Evolutionary conservation across 2,888 invertebrate species (phyloP).

Genomic region (Chalcosyrphus nemorum): DNA sequence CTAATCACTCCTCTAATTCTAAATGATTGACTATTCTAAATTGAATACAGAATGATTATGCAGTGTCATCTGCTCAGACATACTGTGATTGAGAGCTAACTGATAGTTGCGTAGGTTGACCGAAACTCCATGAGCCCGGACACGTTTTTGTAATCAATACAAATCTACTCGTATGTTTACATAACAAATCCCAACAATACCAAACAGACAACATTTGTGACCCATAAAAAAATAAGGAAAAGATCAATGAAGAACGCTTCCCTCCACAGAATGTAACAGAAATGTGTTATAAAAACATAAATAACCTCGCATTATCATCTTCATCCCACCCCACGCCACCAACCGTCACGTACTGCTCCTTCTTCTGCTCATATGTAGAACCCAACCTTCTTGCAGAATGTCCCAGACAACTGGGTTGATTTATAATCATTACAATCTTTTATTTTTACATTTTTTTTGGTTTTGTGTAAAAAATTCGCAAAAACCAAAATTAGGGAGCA

Average conservation of each 20-base stretch:
- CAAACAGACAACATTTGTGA: slow-evolving; percentile 1
- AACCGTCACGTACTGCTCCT: background rate
- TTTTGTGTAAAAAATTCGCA: slow-evolving; percentile 44
- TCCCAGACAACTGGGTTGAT: slow-evolving; percentile 38
- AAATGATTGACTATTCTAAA: too few relatives aligned
- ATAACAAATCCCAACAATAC: background rate
- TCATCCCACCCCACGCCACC: too few relatives aligned
- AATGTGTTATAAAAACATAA: slow-evolving; percentile 31
- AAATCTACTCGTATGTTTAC: slow-evolving; percentile 5
- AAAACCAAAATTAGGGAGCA: slow-evolving; percentile 62
- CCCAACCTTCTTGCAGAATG: background rate
- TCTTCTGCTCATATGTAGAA: background rate
- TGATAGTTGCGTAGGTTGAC: background rate
- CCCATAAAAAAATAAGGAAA: slow-evolving; percentile 24
- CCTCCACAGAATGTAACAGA: slow-evolving; percentile 21
- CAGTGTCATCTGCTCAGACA: background rate
- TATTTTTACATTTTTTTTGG: slow-evolving; percentile 37
- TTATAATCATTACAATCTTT: slow-evolving; percentile 55
- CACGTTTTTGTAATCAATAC: slow-evolving; percentile 8
- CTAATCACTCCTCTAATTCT: too few relatives aligned
- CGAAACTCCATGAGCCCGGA: background rate
- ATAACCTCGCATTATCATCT: background rate
- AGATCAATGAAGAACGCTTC: slow-evolving; percentile 17
- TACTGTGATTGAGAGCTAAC: background rate
- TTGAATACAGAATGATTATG: too few relatives aligned